Evolutionary conservation across 2,888 invertebrate genomes (phyloP), one percentile per base, ranked within the genome.

Genomic region (Drosophila nigricruria): DNA sequence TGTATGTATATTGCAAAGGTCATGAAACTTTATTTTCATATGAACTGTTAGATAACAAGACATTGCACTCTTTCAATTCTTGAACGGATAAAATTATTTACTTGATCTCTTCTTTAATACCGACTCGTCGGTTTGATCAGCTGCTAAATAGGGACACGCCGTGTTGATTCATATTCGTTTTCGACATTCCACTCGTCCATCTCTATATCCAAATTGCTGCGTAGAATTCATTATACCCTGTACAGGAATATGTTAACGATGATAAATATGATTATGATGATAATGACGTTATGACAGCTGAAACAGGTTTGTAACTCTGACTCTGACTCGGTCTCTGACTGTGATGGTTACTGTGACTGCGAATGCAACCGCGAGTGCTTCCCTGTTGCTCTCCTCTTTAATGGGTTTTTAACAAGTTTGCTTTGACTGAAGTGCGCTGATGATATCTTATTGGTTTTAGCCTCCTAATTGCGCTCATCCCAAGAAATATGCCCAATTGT

Each of bases 371-470:
- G 49, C 30, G 18, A 34, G 30, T 34, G 20, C 25, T 14, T 53
- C 38, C 14, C 40, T 45, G 50, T 53, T 43, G 53, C 18, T 23
- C 30, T 36, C 9, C 47, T 10, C 47, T 47, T 27, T 47, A 27
- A 47, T 47, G 27, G n/a, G 25, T 23, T 69, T 63, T 81, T 78
- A 78, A 81, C 70, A 73, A 81, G 67, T 68, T 73, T 58, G 40
- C 53, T 56, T 70, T 57, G 53, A 52, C 32, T 47, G 71, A 63
- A 69, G 49, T 64, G 69, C 65, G 25, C 47, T 53, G 73, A 73
- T 79, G 70, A 78, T 73, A 79, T 79, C 79, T 70, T 61, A 78
- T 77, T 81, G 64, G 81, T 43, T 70, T 65, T 61, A 52, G 57
- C 36, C 60, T 67, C 64, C 79, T 71, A 81, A 81, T 81, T 81